These are phyloP conservation scores for Pandemis corylana DNA, from an alignment of 2,888 invertebrate genomes.

Conservation along the genomic window DNA sequence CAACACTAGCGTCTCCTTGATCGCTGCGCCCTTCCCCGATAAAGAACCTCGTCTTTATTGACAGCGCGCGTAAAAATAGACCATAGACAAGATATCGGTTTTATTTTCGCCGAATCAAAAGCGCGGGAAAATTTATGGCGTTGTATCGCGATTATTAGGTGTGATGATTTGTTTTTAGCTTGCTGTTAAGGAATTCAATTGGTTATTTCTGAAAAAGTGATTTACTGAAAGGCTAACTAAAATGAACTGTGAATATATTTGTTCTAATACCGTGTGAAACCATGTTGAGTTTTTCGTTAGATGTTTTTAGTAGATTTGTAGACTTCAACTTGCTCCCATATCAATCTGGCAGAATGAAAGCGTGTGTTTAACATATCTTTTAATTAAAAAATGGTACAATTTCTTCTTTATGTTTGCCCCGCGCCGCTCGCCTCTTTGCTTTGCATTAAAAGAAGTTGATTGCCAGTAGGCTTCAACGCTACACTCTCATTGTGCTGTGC, in stretches of 20 bases:
- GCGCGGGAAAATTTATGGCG: conserved; percentile 39
- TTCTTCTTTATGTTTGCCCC: too few species aligned
- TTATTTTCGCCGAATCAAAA: conserved; percentile 38
- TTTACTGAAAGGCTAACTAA: background rate
- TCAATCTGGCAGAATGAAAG: too few species aligned
- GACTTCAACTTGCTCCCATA: too few species aligned
- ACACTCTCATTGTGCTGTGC: too few species aligned
- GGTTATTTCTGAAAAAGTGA: conserved; percentile 22
- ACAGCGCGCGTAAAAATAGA: conserved; percentile 64
- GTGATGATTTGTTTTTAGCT: conserved; percentile 40
- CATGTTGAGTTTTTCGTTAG: background rate
- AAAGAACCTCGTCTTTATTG: conserved; percentile 61
- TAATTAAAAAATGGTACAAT: too few species aligned
- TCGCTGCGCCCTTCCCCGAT: conserved; percentile 68
- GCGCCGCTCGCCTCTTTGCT: too few species aligned
- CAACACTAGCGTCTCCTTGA: conserved; percentile 65
- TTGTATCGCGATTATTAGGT: conserved; percentile 37
- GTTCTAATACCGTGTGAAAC: background rate
- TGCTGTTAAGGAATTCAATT: conserved; percentile 22
- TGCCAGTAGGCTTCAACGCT: too few species aligned
- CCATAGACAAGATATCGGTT: conserved; percentile 44
- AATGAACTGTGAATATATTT: conserved; percentile 6
- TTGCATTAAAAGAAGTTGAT: too few species aligned
- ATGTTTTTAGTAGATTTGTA: too few species aligned
- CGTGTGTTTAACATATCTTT: too few species aligned